phyloP scores from a whole-genome alignment of 2,797 vertebrate genomes.

The Bovichtus variegatus region DNA sequence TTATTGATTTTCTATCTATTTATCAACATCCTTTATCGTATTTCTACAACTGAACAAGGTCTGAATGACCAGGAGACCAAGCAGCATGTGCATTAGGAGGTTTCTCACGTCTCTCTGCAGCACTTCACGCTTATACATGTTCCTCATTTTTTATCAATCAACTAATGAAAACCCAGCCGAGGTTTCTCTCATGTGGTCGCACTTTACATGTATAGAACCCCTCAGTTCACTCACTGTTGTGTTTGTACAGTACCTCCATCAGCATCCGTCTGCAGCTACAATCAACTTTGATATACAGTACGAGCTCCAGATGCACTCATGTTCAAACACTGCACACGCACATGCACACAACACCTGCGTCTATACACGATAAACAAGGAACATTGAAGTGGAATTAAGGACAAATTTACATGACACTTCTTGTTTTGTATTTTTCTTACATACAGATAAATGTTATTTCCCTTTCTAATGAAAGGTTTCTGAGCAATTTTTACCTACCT shows the following conservation, averaged over 20 bases:
- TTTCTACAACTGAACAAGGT: background rate
- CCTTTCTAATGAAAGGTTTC: background rate
- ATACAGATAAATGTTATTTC: background rate
- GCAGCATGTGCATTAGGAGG: background rate
- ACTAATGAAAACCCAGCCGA: background rate
- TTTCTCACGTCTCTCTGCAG: background rate
- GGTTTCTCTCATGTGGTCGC: background rate
- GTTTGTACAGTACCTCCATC: constrained; percentile 29
- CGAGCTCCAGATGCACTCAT: background rate
- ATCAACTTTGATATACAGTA: background rate
- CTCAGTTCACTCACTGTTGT: background rate
- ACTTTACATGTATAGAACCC: background rate
- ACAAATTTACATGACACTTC: background rate
- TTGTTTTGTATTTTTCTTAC: background rate
- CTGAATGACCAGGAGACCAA: background rate
- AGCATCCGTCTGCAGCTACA: constrained; percentile 5
- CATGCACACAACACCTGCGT: background rate
- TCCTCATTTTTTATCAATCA: constrained; percentile 24
- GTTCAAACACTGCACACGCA: background rate
- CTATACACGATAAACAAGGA: background rate
- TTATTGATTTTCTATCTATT: background rate
- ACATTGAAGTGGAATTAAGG: background rate
- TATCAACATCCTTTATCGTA: background rate
- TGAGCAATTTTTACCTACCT: background rate
- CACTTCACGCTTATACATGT: constrained; percentile 8